Conservation (phyloP, 1,140 invertebrate genomes). For the Tetraneura akinire region DNA sequence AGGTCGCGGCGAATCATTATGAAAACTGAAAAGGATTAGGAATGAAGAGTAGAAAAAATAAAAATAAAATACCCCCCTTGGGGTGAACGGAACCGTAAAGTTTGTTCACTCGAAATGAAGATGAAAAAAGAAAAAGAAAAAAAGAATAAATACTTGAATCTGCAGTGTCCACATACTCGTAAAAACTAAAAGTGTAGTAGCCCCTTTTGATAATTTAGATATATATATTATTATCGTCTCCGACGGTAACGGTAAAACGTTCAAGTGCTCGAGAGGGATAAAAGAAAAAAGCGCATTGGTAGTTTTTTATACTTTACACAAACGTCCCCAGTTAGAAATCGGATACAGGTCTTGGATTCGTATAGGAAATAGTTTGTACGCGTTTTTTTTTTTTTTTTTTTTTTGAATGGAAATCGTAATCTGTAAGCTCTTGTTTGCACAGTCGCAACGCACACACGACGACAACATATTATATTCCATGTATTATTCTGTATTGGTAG, state of each 20-base stretch:
- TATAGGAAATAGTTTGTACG: background rate
- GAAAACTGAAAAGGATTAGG: background rate
- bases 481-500: background rate
- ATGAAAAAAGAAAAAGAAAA: background rate
- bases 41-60: background rate
- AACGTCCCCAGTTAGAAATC: background rate
- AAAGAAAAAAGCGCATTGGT: background rate
- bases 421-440: background rate
- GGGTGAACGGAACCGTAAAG: background rate
- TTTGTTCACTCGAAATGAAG: background rate
- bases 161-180: background rate
- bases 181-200: slow-evolving; percentile 25
- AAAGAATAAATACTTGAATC: background rate
- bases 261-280: background rate
- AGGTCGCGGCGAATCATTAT: background rate
- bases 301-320: background rate
- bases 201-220: too few species aligned
- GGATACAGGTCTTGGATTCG: background rate
- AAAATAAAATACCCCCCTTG: background rate
- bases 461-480: background rate
- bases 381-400: too few species aligned
- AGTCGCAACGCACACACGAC: background rate
- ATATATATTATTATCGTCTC: background rate
- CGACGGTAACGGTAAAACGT: background rate
- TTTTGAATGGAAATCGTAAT: slow-evolving; percentile 31